Conservation (phyloP, 2,797 vertebrate species). For the Tachyglossus aculeatus region DNA sequence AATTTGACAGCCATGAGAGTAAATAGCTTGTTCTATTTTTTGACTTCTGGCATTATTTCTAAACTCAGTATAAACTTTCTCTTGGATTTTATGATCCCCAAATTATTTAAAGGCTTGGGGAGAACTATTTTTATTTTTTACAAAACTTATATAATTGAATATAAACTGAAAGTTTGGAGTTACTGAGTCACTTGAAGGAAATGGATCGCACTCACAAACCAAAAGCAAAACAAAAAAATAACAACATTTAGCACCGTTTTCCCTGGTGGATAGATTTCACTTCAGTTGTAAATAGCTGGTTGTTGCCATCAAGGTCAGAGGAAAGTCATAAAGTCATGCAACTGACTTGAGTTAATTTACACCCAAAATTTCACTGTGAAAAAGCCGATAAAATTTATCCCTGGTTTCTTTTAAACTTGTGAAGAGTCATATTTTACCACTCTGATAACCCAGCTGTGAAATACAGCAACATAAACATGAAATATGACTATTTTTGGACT, state of each 20-base stretch:
- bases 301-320: constrained; percentile 12
- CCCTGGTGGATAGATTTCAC: not conserved
- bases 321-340: not conserved
- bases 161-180: not conserved
- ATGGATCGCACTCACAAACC: too few species aligned
- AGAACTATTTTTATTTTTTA: too few species aligned
- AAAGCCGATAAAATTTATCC: not conserved
- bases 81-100: too few species aligned
- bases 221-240: too few species aligned
- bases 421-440: constrained; percentile 20
- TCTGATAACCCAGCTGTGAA: not conserved
- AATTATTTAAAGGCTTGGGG: too few species aligned
- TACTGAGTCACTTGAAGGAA: too few species aligned
- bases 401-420: not conserved
- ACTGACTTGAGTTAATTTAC: not conserved
- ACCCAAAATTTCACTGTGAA: not conserved
- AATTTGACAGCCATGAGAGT: too few species aligned
- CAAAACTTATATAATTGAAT: not conserved
- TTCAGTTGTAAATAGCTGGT: not conserved
- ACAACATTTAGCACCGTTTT: not conserved
- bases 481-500: not conserved
- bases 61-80: too few species aligned
- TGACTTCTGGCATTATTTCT: too few species aligned
- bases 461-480: constrained; percentile 11
- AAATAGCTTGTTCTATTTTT: too few species aligned